Conservation (phyloP, 2,113 vertebrate species). For the Cariama cristata region DNA sequence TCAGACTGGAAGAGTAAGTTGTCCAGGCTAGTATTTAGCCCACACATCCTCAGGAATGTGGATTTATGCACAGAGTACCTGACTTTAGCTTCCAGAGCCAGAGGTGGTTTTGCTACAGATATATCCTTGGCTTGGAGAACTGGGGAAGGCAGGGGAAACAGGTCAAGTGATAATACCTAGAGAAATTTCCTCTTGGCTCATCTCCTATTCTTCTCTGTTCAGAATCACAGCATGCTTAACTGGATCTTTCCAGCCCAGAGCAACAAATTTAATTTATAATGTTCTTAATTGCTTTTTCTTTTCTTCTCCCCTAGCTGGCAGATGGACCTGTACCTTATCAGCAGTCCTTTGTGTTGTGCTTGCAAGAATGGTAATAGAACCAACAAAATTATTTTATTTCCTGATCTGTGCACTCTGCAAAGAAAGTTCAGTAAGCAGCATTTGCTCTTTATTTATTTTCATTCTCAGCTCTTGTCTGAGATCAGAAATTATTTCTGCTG, state of each 20-base stretch:
- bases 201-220: background rate
- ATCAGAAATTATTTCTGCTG: constrained; percentile 9
- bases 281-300: constrained; percentile 61
- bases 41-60: background rate
- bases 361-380: constrained; percentile 15
- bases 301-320: constrained; percentile 32
- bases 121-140: background rate
- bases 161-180: background rate
- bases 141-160: background rate
- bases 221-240: background rate
- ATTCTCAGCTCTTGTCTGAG: background rate
- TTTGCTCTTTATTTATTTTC: constrained; percentile 13
- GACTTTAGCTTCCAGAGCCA: background rate
- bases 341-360: background rate
- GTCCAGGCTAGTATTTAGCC: background rate
- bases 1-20: background rate
- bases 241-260: constrained; percentile 25
- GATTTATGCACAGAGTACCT: background rate
- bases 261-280: constrained; percentile 42
- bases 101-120: background rate
- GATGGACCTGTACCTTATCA: constrained; percentile 4
- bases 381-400: constrained; percentile 25
- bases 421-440: background rate
- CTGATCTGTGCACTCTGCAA: background rate
- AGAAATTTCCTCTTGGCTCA: background rate